Conservation (phyloP, 2,113 vertebrate species). For the Seriola rivoliana region DNA sequence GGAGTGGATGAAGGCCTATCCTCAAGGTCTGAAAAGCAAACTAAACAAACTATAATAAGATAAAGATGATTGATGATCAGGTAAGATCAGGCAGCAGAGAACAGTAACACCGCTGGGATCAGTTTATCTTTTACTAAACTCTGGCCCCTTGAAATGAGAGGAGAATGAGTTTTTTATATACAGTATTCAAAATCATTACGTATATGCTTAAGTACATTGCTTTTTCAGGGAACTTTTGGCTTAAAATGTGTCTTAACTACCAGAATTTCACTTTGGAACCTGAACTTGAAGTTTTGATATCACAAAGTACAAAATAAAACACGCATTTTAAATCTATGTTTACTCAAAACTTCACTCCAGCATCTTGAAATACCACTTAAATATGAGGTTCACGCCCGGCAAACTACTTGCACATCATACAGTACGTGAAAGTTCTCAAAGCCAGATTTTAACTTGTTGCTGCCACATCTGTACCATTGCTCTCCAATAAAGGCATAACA, state of each 20-base stretch:
- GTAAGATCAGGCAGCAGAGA: neutral
- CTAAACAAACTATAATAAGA: neutral
- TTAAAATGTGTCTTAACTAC: no score
- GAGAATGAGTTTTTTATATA: neutral
- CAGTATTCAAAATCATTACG: neutral
- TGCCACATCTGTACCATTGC: no score
- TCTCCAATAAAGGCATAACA: no score
- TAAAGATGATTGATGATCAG: neutral
- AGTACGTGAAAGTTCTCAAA: no score
- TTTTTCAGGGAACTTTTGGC: no score
- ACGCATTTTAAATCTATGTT: neutral
- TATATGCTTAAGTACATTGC: neutral
- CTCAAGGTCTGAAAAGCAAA: neutral
- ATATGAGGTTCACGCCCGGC: neutral
- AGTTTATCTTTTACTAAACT: neutral
- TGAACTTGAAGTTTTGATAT: neutral
- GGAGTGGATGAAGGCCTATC: no score
- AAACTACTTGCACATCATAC: no score
- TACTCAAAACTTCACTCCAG: neutral
- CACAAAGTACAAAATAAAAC: neutral
- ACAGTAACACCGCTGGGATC: neutral
- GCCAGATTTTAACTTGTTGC: no score
- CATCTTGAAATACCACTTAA: neutral
- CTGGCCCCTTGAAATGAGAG: neutral
- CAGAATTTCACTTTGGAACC: no score